phyloP scores from a whole-genome alignment of 2,888 invertebrate species.

The Dynastes hyllus region DNA sequence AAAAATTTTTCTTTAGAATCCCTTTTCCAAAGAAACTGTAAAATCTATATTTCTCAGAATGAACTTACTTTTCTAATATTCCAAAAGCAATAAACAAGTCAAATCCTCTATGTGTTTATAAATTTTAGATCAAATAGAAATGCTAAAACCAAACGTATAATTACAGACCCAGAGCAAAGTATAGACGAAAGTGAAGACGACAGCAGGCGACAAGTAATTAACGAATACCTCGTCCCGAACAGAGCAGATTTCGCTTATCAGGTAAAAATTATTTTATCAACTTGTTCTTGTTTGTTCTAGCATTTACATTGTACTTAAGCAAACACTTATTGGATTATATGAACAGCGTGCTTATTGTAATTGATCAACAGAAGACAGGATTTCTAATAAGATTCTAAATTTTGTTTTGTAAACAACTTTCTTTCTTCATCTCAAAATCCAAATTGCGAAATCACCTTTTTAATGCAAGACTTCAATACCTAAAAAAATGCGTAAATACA shows the following conservation, averaged over 20 bases:
- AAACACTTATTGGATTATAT: background rate
- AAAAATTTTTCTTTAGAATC: too few relatives aligned
- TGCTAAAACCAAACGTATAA: background rate
- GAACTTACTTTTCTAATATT: too few relatives aligned
- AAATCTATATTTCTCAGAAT: too few relatives aligned
- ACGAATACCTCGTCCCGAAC: constrained; percentile 28
- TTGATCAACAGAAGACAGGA: too few relatives aligned
- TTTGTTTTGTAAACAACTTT: too few relatives aligned
- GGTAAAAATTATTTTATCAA: constrained; percentile 22
- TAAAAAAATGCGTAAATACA: too few relatives aligned
- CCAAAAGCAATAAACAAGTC: background rate
- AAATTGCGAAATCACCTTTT: too few relatives aligned
- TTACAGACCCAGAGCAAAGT: constrained; percentile 16
- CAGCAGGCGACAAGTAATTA: constrained; percentile 7
- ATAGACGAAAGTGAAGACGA: background rate
- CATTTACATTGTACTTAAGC: background rate
- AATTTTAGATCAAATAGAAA: background rate
- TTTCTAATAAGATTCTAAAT: too few relatives aligned
- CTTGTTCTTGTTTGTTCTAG: background rate
- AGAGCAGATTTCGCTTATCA: constrained; percentile 43
- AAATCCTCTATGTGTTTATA: background rate
- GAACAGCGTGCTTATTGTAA: background rate
- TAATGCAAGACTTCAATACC: too few relatives aligned
- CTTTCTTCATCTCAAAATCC: too few relatives aligned
- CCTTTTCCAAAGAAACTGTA: too few relatives aligned